Conservation (phyloP, 2,888 invertebrate genomes). For the Pterostichus madidus region DNA sequence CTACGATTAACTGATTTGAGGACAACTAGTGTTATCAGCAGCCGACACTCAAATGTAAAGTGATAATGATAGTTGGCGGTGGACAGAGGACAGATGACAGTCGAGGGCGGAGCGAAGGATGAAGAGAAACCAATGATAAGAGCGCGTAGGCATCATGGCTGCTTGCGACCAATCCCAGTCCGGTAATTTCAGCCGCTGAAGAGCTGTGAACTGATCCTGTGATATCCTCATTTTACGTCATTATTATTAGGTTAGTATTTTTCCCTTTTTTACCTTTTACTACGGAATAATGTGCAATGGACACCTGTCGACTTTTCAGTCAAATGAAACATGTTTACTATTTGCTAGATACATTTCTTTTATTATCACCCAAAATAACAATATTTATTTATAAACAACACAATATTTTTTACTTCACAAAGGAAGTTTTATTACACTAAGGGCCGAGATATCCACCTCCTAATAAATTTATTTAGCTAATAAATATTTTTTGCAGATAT, state of each 20-base stretch:
- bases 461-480: too few species aligned
- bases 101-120: conserved; percentile 6
- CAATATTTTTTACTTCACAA: too few species aligned
- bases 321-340: not conserved
- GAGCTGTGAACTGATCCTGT: conserved; percentile 42
- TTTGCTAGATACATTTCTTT: too few species aligned
- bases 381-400: too few species aligned
- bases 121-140: conserved; percentile 12
- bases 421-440: too few species aligned
- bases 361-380: too few species aligned
- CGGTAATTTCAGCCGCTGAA: conserved; percentile 19
- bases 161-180: conserved; percentile 52
- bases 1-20: not conserved
- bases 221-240: conserved; percentile 58
- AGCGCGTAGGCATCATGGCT: conserved; percentile 54
- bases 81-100: conserved; percentile 42
- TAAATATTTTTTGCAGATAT: too few species aligned
- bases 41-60: conserved; percentile 10
- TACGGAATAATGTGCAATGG: conserved; percentile 14
- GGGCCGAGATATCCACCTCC: too few species aligned
- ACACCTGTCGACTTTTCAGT: conserved; percentile 11
- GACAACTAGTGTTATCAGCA: conserved; percentile 43
- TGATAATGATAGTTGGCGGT: conserved; percentile 54
- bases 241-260: conserved; percentile 59
- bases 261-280: conserved; percentile 25